Conservation (phyloP, 2,888 invertebrate genomes). For the Tryphoninae sp. region DNA sequence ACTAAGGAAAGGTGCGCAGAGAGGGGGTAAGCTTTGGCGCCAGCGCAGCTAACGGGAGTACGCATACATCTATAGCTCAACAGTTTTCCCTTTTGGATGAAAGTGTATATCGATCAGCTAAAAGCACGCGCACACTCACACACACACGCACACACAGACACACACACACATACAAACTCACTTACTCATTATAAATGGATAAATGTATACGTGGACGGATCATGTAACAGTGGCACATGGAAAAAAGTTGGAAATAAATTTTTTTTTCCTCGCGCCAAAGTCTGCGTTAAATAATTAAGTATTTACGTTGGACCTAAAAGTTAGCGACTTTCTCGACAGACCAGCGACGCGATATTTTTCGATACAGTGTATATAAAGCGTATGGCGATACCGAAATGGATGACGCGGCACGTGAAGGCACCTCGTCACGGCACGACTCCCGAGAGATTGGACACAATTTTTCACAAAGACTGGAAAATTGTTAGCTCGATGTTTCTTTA, state of each 20-base stretch:
- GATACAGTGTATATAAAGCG: not conserved
- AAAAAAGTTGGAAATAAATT: slow-evolving; percentile 65
- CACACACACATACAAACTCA: not conserved
- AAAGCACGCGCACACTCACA: slow-evolving; percentile 15
- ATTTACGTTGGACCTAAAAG: slow-evolving; percentile 40
- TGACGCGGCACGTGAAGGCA: not conserved
- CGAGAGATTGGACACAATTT: not conserved
- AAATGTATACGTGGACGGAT: not conserved
- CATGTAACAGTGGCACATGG: slow-evolving; percentile 46
- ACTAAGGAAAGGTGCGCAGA: slow-evolving; percentile 34
- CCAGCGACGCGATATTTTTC: slow-evolving; percentile 9
- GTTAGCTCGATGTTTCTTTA: not conserved
- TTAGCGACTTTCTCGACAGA: slow-evolving; percentile 8
- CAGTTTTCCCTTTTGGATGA: slow-evolving; percentile 45
- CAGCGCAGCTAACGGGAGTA: slow-evolving; percentile 43
- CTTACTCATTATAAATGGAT: not conserved
- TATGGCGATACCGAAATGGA: not conserved
- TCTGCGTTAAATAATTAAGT: slow-evolving; percentile 48
- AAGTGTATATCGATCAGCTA: slow-evolving; percentile 60
- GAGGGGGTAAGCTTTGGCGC: slow-evolving; percentile 62
- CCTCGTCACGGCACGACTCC: not conserved
- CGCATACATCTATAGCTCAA: slow-evolving; percentile 7
- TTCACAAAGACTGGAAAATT: not conserved
- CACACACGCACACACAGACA: not conserved
- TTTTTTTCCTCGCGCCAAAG: slow-evolving; percentile 13